A percentile compares a stretch with the other conserved stretches of the same genome.
Conservation (phyloP, 2,888 invertebrate species). For the Schizaphis graminum region DNA sequence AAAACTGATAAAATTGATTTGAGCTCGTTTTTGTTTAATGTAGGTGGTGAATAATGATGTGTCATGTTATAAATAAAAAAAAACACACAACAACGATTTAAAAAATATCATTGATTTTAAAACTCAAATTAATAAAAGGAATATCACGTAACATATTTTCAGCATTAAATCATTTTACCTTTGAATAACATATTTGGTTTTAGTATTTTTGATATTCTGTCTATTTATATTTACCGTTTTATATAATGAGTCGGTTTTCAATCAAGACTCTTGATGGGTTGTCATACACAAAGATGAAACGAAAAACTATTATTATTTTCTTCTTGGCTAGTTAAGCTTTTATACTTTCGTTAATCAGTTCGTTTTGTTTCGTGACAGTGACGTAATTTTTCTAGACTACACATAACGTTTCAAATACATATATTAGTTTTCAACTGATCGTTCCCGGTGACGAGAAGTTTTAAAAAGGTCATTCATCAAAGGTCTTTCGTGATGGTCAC, state of each 20-base stretch:
- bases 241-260: background rate
- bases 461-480: background rate
- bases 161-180: background rate
- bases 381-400: background rate
- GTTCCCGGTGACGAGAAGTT: background rate
- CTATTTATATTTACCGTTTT: background rate
- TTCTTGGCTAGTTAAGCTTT: background rate
- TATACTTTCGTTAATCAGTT: background rate
- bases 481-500: constrained; percentile 11
- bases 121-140: too few species aligned
- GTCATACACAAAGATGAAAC: background rate
- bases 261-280: background rate
- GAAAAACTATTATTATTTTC: background rate
- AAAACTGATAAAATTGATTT: background rate
- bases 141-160: too few species aligned
- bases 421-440: background rate
- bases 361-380: background rate
- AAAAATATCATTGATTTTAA: too few species aligned
- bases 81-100: too few species aligned
- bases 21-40: background rate
- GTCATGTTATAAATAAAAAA: too few species aligned
- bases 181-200: background rate
- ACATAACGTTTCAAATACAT: background rate
- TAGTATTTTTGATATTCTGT: background rate
- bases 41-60: background rate